A percentile compares a stretch with the other conserved stretches of the same genome.
Conservation (phyloP, 2,888 invertebrate genomes). For the Eugnorisma glareosa region DNA sequence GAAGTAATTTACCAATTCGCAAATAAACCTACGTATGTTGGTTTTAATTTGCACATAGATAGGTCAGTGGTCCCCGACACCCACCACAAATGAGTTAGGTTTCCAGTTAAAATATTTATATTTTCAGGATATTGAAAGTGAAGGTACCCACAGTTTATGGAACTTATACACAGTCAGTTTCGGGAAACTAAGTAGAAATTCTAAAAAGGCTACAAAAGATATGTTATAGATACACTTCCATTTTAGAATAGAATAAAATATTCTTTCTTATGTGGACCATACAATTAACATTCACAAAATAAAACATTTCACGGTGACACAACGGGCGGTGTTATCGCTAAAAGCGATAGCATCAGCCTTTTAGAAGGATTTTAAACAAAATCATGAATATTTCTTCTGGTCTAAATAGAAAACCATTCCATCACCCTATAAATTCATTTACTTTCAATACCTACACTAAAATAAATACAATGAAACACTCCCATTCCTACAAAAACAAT, state of each 20-base stretch:
- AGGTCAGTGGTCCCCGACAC: not conserved
- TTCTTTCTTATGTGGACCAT: too few relatives aligned
- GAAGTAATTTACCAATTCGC: not conserved
- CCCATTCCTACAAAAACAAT: not conserved
- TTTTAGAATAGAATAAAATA: too few relatives aligned
- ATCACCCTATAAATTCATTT: not conserved
- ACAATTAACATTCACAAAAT: too few relatives aligned
- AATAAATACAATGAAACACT: not conserved
- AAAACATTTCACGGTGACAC: too few relatives aligned
- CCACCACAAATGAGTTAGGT: not conserved
- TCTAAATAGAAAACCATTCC: not conserved
- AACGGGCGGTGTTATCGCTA: too few relatives aligned
- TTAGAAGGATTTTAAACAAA: too few relatives aligned
- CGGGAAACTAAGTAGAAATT: not conserved
- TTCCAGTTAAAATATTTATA: not conserved
- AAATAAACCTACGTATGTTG: not conserved
- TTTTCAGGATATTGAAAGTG: not conserved
- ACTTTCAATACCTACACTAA: not conserved
- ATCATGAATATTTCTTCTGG: not conserved
- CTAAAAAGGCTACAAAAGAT: not conserved
- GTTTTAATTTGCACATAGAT: conserved; percentile 8
- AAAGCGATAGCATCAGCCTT: too few relatives aligned
- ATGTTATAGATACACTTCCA: not conserved
- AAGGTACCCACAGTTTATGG: not conserved
- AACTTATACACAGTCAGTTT: not conserved